Base-by-base conservation (phyloP, 2,113 vertebrate species). In the Trematocara unimaculatum region DNA sequence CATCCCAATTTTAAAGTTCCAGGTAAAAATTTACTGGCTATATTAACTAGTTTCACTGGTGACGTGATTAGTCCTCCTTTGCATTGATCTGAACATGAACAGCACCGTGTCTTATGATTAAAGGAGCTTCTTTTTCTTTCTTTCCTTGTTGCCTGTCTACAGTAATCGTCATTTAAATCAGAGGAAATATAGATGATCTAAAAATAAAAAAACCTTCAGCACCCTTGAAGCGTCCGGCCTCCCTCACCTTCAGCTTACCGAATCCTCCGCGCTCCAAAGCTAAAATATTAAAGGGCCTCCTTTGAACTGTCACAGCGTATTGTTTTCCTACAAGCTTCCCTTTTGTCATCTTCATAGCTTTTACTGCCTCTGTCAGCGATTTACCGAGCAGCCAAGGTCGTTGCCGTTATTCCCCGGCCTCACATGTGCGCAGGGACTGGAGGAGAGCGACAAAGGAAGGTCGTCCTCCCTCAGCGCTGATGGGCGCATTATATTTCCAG, bases 331-430 rank as follows among this genome's bases (percentile, higher is more conserved):
- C 90, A 82, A 72, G 87, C 89, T 55, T 81, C 79, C 67, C 87
- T 90, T 94, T 95, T 95, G 94, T 95, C 94, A 93, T 95, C 93
- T 88, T 82, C 86, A 10, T 45, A 85, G 92, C 88, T 87, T 93
- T 90, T 95, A 92, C 89, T 93, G 94, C 94, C 93, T 95, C 91
- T 93, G 91, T 96, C 95, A 96, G 96, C 95, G 93, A 91, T 96
- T 95, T 95, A 95, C 87, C 81, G 83, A 64, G 5, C 88, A 84
- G 93, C 91, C 95, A 95, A 96, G 95, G 95, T 95, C 92, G 67
- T 82, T 81, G 91, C 92, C 77, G 74, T 95, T 91, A 91, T 93
- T 95, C 88, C 87, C 80, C 74, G 55, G 89, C 92, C 81, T 90
- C 78, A 3, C 79, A 40, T 35, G 88, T 60, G 86, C 62, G 1